phyloP scores from a whole-genome alignment of 2,113 vertebrate species.

The Eidolon helvum region DNA sequence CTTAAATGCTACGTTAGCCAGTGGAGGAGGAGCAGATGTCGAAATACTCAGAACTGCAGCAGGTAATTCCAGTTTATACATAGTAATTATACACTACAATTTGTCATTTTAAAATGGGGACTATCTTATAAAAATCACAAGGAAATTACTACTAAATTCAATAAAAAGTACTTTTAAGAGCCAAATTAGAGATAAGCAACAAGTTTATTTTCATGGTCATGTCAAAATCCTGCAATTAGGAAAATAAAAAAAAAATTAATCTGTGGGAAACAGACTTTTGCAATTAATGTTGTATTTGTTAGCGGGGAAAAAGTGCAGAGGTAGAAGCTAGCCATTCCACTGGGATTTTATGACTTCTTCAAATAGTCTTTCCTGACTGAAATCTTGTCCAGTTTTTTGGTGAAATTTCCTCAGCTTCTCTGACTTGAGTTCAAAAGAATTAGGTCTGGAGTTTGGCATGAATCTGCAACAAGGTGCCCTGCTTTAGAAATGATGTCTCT shows the following conservation, averaged over 20 bases:
- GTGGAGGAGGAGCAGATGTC: not conserved
- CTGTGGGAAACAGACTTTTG: not conserved
- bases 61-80: not conserved
- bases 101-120: not conserved
- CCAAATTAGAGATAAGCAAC: not conserved
- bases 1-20: not conserved
- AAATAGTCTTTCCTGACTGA: not conserved
- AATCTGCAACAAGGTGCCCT: not conserved
- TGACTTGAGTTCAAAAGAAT: not conserved
- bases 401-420: not conserved
- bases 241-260: not conserved
- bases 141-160: not conserved
- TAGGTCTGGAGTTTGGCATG: not conserved
- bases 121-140: not conserved
- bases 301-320: not conserved
- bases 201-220: not conserved
- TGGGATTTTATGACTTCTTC: not conserved
- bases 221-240: not conserved
- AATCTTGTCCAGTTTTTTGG: not conserved
- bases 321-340: not conserved
- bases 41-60: not conserved
- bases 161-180: not conserved
- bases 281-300: not conserved
- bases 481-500: not conserved
- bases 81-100: not conserved